Conservation (phyloP, 37 sponge, comb jelly and placozoan genomes). For the Haliclona indistincta region DNA sequence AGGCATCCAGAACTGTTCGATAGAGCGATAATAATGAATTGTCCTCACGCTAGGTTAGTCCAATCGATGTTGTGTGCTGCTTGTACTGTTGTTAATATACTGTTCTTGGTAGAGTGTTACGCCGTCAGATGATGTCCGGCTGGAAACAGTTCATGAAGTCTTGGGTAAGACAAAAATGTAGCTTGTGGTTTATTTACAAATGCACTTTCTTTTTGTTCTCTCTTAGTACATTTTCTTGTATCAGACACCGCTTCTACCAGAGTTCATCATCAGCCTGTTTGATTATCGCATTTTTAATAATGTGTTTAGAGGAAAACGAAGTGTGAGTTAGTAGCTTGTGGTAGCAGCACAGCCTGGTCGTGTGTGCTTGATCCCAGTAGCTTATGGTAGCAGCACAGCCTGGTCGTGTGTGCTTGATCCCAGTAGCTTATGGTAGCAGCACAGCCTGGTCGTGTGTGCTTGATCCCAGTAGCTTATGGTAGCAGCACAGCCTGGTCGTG, state of each 20-base stretch:
- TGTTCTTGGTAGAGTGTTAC: background rate
- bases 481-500: too few relatives aligned
- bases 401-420: too few relatives aligned
- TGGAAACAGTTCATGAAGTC: background rate
- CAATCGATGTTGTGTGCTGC: background rate
- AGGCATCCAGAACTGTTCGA: slow-evolving; percentile 70
- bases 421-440: too few relatives aligned
- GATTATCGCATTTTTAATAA: background rate
- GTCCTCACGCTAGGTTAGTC: slow-evolving; percentile 67
- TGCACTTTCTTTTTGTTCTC: background rate
- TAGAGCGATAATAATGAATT: slow-evolving; percentile 58
- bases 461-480: too few relatives aligned
- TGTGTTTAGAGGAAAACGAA: background rate
- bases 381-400: too few relatives aligned
- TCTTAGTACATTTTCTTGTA: slow-evolving; percentile 15
- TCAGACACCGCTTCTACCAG: slow-evolving; percentile 5
- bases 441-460: too few relatives aligned
- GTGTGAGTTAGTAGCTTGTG: background rate
- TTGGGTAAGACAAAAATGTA: background rate
- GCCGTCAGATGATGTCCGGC: background rate
- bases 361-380: too few relatives aligned
- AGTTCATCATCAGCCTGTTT: background rate
- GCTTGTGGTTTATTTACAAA: background rate
- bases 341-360: too few relatives aligned
- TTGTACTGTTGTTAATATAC: background rate